Evolutionary conservation across 2,113 vertebrate species (phyloP).

Genomic region (Maccullochella peelii): DNA sequence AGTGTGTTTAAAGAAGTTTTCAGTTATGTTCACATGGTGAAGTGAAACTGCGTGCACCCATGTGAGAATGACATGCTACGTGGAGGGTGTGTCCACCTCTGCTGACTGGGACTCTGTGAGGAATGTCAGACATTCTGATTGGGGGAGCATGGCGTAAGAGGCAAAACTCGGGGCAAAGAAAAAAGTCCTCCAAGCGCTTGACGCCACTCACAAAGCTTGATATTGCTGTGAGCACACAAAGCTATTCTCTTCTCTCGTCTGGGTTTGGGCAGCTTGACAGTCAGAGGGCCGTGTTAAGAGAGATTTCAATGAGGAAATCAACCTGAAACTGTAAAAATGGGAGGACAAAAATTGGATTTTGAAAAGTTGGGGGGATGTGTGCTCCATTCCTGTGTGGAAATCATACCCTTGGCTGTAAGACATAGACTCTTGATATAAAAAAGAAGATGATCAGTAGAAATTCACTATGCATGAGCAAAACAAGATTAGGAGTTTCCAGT

Average conservation of each 20-base stretch:
- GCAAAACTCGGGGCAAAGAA: neutral
- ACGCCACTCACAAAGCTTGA: neutral
- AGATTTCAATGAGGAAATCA: neutral
- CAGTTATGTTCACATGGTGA: too few species aligned
- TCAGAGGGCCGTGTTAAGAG: neutral
- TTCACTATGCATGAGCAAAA: neutral
- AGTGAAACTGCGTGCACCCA: too few species aligned
- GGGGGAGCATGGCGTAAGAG: too few species aligned
- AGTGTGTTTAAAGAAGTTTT: neutral
- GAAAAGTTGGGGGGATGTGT: too few species aligned
- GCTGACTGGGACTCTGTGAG: neutral
- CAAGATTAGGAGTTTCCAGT: neutral
- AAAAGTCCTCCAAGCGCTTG: neutral
- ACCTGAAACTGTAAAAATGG: neutral
- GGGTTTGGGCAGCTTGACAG: neutral
- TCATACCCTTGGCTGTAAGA: neutral
- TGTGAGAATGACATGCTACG: neutral
- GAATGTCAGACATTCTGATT: neutral
- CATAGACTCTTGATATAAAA: too few species aligned
- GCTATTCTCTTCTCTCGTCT: neutral
- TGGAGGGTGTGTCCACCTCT: slow-evolving; percentile 23
- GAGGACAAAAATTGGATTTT: neutral
- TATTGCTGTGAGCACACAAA: too few species aligned
- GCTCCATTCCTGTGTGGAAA: neutral
- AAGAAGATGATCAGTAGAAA: neutral